A percentile compares a stretch with the other conserved stretches of the same genome.
These are phyloP conservation scores for Pemphredon lugubris DNA, from an alignment of 2,888 invertebrate species.

Conservation along the genomic window DNA sequence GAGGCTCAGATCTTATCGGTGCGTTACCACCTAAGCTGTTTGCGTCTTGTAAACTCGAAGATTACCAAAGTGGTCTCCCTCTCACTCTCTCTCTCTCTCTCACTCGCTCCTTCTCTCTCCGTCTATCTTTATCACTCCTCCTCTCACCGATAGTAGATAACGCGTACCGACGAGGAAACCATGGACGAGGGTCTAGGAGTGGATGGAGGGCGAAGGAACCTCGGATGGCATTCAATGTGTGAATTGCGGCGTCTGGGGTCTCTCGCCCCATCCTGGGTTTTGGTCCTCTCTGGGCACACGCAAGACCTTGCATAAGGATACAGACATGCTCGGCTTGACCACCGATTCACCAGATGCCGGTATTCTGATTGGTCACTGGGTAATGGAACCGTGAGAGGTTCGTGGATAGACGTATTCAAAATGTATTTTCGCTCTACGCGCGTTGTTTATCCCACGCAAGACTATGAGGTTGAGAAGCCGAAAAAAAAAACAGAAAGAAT, in stretches of 20 bases:
- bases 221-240: conserved; percentile 72
- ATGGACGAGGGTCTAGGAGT: conserved; percentile 61
- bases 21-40: conserved; percentile 79
- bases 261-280: conserved; percentile 26
- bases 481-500: no score
- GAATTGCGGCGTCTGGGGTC: conserved; percentile 70
- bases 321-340: conserved; percentile 31
- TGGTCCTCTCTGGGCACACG: conserved; percentile 16
- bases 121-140: conserved; percentile 36
- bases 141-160: conserved; percentile 70
- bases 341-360: conserved; percentile 22
- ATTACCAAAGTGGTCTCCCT: conserved; percentile 61
- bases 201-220: conserved; percentile 54
- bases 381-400: background rate
- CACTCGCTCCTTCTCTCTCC: conserved; percentile 12
- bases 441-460: no score
- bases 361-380: conserved; percentile 11
- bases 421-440: no score
- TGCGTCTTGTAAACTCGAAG: conserved; percentile 79
- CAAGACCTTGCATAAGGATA: conserved; percentile 45
- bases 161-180: conserved; percentile 63
- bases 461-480: no score
- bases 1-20: conserved; percentile 75
- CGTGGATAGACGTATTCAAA: no score
- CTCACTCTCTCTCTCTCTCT: conserved; percentile 42